Conservation (phyloP, 1,140 invertebrate species). For the Pectinophora gossypiella region DNA sequence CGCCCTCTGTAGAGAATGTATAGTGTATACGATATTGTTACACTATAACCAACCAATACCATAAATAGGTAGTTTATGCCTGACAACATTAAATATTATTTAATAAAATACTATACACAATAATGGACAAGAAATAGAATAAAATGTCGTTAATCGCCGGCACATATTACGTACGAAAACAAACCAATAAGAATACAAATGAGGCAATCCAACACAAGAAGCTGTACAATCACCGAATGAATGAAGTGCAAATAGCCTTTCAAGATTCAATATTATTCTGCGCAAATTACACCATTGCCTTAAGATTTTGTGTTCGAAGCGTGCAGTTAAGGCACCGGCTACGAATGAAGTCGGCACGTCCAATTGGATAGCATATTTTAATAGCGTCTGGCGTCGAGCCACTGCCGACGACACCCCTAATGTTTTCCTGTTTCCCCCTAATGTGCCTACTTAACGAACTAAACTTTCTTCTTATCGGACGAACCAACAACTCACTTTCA, state of each 20-base stretch:
- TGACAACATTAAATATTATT: no score
- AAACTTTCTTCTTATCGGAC: constrained; percentile 60
- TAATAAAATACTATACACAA: no score
- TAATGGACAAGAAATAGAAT: no score
- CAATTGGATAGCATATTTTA: constrained; percentile 64
- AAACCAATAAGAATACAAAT: no score
- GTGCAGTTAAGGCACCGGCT: constrained; percentile 16
- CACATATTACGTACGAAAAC: no score
- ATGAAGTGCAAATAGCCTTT: constrained; percentile 2
- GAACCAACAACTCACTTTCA: constrained; percentile 36
- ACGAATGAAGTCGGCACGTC: constrained; percentile 40
- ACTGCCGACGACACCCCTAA: constrained; percentile 43
- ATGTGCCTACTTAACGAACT: constrained; percentile 66
- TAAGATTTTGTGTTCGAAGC: constrained; percentile 27
- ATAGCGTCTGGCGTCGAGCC: constrained; percentile 58
- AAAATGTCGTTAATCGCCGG: no score
- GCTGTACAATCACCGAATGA: no score
- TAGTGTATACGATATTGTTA: no score
- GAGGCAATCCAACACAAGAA: no score
- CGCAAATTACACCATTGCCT: constrained; percentile 41
- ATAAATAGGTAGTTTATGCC: no score
- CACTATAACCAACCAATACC: no score
- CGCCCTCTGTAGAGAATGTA: no score
- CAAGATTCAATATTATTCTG: constrained; percentile 44
- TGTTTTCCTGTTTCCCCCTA: constrained; percentile 51